Base-by-base conservation (phyloP, 1,140 invertebrate genomes). In the Bombus sibiricus region DNA sequence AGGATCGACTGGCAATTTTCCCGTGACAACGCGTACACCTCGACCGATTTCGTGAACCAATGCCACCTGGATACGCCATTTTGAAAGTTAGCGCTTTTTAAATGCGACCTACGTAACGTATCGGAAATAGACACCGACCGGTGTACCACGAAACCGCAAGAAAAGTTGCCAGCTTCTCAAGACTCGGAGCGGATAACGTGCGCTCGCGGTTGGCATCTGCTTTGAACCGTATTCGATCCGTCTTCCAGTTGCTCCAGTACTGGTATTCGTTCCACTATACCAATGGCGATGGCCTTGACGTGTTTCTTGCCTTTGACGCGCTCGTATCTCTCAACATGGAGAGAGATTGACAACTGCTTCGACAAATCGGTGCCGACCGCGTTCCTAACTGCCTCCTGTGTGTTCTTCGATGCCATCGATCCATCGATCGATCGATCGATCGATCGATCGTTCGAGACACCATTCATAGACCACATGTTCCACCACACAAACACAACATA, bases 301-400 rank as follows among this genome's bases (percentile, higher is more conserved):
- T 57, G 83, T 78, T 76, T 68, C 85, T 78, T 91, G 90, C 89
- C 92, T 92, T 93, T 92, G 92, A 90, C 90, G 92, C 79, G 85
- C 85, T 57, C 62, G 75, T 81, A 82, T 86, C 84, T 87, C 93
- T 93, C 88, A 94, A 94, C 93, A 94, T 94, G 93, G 93, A 90
- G 93, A 94, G 93, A 94, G 93, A 94, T 94, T 93, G 93, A 92
- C 91, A 89, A 92, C 92, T 81, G 86, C 90, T 88, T 86, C 74
- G 93, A 92, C 93, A 92, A 94, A 94, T 93, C 89, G 93, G 76
- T 93, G 93, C 92, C 93, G 93, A 92, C 92, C 89, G 88, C 93
- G 93, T 93, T 93, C 92, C 92, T 91, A 83, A 81, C 87, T 83
- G 75, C 77, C 80, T 82, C 53, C 39, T 32, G 78, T 64, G 83